Percentiles rank a stretch among this genome's conserved stretches.
These are phyloP conservation scores for Pachymerium ferrugineum DNA, from an alignment of 2,888 invertebrate species.

Conservation along the genomic window DNA sequence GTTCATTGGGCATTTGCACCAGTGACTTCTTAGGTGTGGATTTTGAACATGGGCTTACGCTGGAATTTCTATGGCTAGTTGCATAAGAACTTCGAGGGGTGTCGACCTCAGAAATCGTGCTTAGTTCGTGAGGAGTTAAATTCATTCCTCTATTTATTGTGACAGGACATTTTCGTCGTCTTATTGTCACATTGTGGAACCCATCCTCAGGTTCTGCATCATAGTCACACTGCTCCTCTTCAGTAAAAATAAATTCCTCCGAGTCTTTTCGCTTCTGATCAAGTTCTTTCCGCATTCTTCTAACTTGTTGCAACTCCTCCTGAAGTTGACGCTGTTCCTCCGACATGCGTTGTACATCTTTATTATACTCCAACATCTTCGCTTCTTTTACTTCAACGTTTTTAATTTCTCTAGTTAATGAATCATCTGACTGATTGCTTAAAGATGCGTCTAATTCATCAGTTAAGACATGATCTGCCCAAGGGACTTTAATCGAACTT, in stretches of 20 bases:
- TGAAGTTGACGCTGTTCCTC: neutral
- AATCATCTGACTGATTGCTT: neutral
- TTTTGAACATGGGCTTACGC: neutral
- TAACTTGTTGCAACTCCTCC: neutral
- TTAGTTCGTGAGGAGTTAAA: neutral
- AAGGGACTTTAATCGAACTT: neutral
- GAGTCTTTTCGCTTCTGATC: neutral
- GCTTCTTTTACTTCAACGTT: neutral
- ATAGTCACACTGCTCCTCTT: neutral
- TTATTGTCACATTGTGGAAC: neutral
- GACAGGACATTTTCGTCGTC: neutral
- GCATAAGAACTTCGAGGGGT: neutral
- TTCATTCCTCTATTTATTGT: neutral
- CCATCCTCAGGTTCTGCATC: neutral
- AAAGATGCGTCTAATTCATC: neutral
- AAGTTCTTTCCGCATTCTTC: neutral
- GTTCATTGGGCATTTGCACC: neutral
- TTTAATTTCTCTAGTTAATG: neutral
- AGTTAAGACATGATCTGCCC: neutral
- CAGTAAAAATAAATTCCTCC: neutral
- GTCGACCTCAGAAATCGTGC: neutral
- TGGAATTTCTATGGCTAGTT: neutral
- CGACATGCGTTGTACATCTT: neutral
- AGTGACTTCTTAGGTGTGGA: neutral
- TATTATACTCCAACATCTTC: neutral